phyloP scores from a whole-genome alignment of 64 coral and sea anemone genomes.

The Pachyseris speciosa region DNA sequence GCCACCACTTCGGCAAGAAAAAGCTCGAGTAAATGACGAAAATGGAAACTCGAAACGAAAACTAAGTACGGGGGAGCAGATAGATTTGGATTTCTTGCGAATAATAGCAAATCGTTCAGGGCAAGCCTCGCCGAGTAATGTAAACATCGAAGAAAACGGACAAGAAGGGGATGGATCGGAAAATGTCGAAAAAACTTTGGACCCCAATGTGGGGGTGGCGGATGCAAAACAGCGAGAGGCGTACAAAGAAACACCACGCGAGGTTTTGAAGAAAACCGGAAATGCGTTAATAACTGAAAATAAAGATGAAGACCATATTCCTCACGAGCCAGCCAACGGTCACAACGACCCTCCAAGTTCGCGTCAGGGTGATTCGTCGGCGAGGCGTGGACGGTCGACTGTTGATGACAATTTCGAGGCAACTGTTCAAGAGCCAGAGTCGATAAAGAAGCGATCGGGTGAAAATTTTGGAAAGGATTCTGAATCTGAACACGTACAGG shows the following conservation, averaged over 20 bases:
- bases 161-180: neutral
- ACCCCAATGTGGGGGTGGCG: neutral
- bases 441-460: neutral
- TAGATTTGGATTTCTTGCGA: neutral
- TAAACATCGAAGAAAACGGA: neutral
- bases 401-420: neutral
- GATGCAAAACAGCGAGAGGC: neutral
- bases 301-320: neutral
- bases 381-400: neutral
- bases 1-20: neutral
- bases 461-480: neutral
- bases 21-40: neutral
- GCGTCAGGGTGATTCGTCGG: neutral
- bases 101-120: neutral
- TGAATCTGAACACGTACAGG: neutral
- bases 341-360: neutral
- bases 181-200: neutral
- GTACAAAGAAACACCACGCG: neutral
- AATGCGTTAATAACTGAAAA: neutral
- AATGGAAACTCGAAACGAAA: neutral
- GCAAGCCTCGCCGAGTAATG: neutral
- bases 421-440: neutral
- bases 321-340: neutral
- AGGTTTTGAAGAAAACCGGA: neutral
- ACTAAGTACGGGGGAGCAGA: neutral